Percentiles rank a stretch among this genome's conserved stretches.
Evolutionary conservation across 2,113 vertebrate genomes (phyloP).

Genomic region (Phasianus colchicus): DNA sequence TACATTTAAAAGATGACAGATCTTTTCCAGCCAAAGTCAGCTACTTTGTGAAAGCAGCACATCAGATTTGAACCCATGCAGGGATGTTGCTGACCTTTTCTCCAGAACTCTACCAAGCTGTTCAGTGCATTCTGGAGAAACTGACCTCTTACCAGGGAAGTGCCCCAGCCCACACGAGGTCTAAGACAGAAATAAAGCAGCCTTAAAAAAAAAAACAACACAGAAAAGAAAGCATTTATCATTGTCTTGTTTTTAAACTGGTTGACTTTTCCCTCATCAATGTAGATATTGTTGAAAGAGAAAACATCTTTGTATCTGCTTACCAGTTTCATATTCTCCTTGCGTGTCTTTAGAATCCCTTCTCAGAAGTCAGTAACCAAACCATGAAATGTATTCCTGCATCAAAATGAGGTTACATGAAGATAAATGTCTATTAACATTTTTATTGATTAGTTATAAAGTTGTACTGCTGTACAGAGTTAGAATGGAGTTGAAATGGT

Average conservation of each 20-base stretch:
- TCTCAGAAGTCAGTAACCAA: background rate
- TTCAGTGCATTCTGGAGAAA: background rate
- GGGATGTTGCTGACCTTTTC: background rate
- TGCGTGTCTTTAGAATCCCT: background rate
- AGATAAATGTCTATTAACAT: background rate
- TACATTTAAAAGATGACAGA: background rate
- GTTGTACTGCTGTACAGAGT: background rate
- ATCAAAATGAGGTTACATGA: too few relatives aligned
- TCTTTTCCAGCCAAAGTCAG: background rate
- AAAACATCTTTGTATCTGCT: background rate
- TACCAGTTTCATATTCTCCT: background rate
- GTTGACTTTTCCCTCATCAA: background rate
- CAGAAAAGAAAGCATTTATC: background rate
- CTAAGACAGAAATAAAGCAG: background rate
- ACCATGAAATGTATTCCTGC: too few relatives aligned
- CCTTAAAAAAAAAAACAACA: background rate
- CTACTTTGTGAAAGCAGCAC: background rate
- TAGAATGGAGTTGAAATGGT: background rate
- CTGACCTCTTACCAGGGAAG: background rate
- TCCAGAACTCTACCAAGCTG: conserved; percentile 19
- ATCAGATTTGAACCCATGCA: background rate
- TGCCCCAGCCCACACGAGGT: background rate
- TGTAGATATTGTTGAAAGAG: background rate
- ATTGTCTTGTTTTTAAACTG: background rate
- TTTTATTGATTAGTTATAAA: background rate